Evolutionary conservation across 2,113 vertebrate species (phyloP).

Genomic region (Tyto alba): DNA sequence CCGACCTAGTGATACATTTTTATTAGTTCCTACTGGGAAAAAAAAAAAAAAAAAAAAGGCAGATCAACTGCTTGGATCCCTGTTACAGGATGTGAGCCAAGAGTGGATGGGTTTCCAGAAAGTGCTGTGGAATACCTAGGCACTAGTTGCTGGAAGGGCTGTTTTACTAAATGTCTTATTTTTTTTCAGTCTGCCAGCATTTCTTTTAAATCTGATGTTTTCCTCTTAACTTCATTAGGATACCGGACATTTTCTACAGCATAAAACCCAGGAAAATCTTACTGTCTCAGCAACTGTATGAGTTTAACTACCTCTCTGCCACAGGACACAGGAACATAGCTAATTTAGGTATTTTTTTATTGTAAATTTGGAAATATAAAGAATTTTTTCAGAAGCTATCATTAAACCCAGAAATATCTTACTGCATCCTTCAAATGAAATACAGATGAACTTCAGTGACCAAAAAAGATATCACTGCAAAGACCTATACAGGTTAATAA

Average conservation of each 20-base stretch:
- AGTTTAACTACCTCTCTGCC: not conserved
- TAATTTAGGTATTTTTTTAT: not conserved
- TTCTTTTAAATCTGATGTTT: not conserved
- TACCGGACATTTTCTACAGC: not conserved
- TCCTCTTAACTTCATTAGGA: not conserved
- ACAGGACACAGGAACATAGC: not conserved
- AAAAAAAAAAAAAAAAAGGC: not conserved
- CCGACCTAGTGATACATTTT: not conserved
- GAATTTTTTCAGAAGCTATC: not conserved
- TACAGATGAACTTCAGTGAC: not conserved
- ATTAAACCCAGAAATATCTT: not conserved
- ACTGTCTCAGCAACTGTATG: not conserved
- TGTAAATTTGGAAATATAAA: not conserved
- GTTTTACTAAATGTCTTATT: not conserved
- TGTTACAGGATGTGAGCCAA: no score
- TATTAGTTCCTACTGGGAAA: not conserved
- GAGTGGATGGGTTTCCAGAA: not conserved
- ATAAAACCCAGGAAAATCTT: not conserved
- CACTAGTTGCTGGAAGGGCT: not conserved
- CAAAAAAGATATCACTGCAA: not conserved
- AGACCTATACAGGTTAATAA: not conserved
- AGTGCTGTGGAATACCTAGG: not conserved
- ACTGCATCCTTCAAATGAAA: not conserved
- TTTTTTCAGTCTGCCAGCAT: not conserved
- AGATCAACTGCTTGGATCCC: not conserved